These are phyloP conservation scores for Lacanobia oleracea DNA, from an alignment of 2,888 invertebrate species.

Conservation along the genomic window DNA sequence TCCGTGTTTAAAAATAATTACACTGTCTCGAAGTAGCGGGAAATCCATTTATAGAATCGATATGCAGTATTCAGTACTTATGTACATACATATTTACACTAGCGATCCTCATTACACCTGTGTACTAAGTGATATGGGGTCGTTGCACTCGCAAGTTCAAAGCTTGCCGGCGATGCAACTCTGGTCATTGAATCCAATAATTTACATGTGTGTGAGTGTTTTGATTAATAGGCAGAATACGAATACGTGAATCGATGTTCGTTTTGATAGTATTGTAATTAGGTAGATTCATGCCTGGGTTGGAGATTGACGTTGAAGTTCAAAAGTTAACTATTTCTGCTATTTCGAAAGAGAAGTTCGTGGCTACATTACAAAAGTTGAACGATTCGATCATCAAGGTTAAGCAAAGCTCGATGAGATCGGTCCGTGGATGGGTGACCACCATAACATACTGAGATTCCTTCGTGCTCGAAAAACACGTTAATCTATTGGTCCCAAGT, in stretches of 20 bases:
- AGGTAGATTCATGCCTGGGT: conserved; percentile 11
- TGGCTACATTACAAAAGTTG: too few relatives aligned
- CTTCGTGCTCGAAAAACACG: too few relatives aligned
- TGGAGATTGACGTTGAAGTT: conserved; percentile 10
- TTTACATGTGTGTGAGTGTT: conserved; percentile 30
- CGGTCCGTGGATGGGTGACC: too few relatives aligned
- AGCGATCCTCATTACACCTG: conserved; percentile 57
- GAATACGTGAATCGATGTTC: conserved; percentile 3
- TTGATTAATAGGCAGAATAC: conserved; percentile 35
- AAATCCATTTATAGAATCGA: conserved; percentile 54
- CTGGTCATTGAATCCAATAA: conserved; percentile 10
- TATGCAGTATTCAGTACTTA: conserved; percentile 25
- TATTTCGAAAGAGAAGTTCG: too few relatives aligned
- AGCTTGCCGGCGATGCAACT: conserved; percentile 38
- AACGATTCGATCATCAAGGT: too few relatives aligned
- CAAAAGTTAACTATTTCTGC: background rate
- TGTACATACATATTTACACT: conserved; percentile 31
- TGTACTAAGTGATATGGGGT: conserved; percentile 57
- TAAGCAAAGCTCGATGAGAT: too few relatives aligned
- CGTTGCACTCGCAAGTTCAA: conserved; percentile 47
- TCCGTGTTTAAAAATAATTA: conserved; percentile 52
- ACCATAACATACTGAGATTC: too few relatives aligned
- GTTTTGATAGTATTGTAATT: conserved; percentile 26
- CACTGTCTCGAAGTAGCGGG: conserved; percentile 43
- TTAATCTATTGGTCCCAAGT: too few relatives aligned